Evolutionary conservation across 2,888 invertebrate species (phyloP).

Genomic region (Sinhomidia bicolor): DNA sequence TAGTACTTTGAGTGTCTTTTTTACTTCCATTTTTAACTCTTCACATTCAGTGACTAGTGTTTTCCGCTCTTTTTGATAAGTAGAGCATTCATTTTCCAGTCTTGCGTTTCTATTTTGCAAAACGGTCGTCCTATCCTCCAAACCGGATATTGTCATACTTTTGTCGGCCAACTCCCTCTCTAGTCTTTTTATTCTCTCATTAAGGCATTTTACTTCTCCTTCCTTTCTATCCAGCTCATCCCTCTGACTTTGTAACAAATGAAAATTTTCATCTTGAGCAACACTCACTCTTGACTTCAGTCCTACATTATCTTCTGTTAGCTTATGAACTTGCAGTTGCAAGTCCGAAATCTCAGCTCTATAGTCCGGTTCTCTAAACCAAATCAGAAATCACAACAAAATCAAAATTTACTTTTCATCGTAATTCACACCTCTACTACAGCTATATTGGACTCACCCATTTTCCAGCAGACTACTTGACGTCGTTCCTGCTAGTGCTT

Average conservation of each 20-base stretch:
- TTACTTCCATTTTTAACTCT: slow-evolving; percentile 44
- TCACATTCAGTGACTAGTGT: slow-evolving; percentile 48
- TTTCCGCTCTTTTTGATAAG: slow-evolving; percentile 56
- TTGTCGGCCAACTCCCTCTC: slow-evolving; percentile 63
- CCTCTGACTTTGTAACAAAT: slow-evolving; percentile 66
- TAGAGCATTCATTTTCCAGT: slow-evolving; percentile 64
- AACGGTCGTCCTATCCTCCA: slow-evolving; percentile 62
- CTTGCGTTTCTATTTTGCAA: slow-evolving; percentile 51
- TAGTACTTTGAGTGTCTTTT: slow-evolving; percentile 29
- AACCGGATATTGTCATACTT: slow-evolving; percentile 26
- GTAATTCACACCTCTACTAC: background rate
- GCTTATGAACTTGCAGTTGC: slow-evolving; percentile 70
- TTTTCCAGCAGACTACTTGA: slow-evolving; percentile 47
- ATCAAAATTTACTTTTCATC: background rate
- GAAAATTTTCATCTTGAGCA: slow-evolving; percentile 71
- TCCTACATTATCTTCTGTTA: slow-evolving; percentile 62
- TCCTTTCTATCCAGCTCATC: slow-evolving; percentile 72
- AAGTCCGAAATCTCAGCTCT: slow-evolving; percentile 75
- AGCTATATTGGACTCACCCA: slow-evolving; percentile 30
- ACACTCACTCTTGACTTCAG: slow-evolving; percentile 62
- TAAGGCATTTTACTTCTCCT: slow-evolving; percentile 28
- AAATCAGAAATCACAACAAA: background rate
- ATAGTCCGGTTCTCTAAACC: slow-evolving; percentile 49
- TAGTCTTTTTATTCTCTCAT: slow-evolving; percentile 65
- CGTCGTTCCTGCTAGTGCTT: slow-evolving; percentile 34